Percentiles rank a stretch among this genome's conserved stretches.
phyloP scores from a whole-genome alignment of 2,113 vertebrate genomes.

The Perca flavescens region DNA sequence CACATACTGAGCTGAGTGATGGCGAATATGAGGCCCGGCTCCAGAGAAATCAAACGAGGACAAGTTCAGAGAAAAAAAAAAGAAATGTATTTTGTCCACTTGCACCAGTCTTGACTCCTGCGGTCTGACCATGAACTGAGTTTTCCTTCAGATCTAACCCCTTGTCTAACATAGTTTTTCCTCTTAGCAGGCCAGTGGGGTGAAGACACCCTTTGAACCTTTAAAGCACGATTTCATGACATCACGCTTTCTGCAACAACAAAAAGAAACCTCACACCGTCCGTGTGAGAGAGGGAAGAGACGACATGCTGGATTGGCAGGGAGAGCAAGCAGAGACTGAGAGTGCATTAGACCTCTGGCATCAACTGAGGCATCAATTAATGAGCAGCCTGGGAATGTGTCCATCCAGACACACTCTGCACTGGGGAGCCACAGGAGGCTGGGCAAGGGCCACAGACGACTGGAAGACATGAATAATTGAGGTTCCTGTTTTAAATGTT shows the following conservation, averaged over 20 bases:
- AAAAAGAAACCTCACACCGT: conserved; percentile 31
- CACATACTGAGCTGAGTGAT: conserved; percentile 29
- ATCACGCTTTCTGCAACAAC: conserved; percentile 34
- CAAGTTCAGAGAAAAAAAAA: conserved; percentile 22
- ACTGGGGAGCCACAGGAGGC: conserved; percentile 55
- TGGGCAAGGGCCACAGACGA: conserved; percentile 55
- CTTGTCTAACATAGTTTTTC: conserved; percentile 53
- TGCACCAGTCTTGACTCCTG: conserved; percentile 30
- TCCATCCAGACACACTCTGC: conserved; percentile 78
- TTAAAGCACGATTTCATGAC: conserved; percentile 53
- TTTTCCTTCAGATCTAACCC: conserved; percentile 48
- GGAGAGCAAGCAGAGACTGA: conserved; percentile 44
- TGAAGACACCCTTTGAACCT: conserved; percentile 51
- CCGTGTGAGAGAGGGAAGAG: conserved; percentile 35
- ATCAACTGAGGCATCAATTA: conserved; percentile 78
- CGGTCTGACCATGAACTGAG: conserved; percentile 12
- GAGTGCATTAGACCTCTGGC: conserved; percentile 78
- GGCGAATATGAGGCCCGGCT: conserved; percentile 34
- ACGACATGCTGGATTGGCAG: conserved; percentile 38
- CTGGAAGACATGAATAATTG: conserved; percentile 77
- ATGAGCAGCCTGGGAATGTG: conserved; percentile 76
- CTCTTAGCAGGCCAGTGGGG: conserved; percentile 35
- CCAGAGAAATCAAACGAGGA: conserved; percentile 59
- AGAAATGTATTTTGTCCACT: conserved; percentile 38
- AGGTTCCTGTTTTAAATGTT: conserved; percentile 75